Evolutionary conservation across 1,140 invertebrate species (phyloP).

Genomic region (Danaus plexippus): DNA sequence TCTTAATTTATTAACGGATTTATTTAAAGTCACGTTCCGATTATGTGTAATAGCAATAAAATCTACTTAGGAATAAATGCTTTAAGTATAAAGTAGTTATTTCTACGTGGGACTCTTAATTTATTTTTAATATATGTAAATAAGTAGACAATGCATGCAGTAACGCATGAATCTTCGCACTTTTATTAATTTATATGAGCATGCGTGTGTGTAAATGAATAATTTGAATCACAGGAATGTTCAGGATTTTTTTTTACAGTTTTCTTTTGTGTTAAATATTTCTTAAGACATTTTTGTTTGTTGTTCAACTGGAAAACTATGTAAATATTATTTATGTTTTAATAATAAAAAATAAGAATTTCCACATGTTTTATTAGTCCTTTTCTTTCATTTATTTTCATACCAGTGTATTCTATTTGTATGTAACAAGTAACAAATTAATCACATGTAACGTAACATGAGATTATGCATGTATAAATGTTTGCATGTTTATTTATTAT

Average conservation of each 20-base stretch:
- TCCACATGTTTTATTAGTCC: conserved; percentile 56
- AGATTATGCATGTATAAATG: too few species aligned
- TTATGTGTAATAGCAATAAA: too few species aligned
- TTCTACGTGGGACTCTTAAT: conserved; percentile 3
- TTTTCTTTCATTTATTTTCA: not conserved
- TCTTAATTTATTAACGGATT: too few species aligned
- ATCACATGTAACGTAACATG: too few species aligned
- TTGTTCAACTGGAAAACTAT: conserved; percentile 44
- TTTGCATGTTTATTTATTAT: too few species aligned
- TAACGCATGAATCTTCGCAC: too few species aligned
- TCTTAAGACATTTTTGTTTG: conserved; percentile 35
- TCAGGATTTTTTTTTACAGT: conserved; percentile 1
- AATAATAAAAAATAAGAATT: conserved; percentile 53
- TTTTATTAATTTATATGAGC: not conserved
- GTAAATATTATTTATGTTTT: conserved; percentile 52
- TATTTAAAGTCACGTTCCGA: too few species aligned
- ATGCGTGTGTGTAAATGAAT: conserved; percentile 16
- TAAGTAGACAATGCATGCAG: conserved; percentile 15
- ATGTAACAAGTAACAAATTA: too few species aligned
- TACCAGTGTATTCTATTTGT: too few species aligned
- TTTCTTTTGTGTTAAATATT: conserved; percentile 25
- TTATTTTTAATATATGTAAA: conserved; percentile 16
- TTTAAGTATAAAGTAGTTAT: conserved; percentile 11
- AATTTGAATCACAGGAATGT: not conserved
- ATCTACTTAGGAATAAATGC: not conserved